These are phyloP conservation scores for Tachystola acroxantha DNA, from an alignment of 2,888 invertebrate genomes.

Conservation along the genomic window DNA sequence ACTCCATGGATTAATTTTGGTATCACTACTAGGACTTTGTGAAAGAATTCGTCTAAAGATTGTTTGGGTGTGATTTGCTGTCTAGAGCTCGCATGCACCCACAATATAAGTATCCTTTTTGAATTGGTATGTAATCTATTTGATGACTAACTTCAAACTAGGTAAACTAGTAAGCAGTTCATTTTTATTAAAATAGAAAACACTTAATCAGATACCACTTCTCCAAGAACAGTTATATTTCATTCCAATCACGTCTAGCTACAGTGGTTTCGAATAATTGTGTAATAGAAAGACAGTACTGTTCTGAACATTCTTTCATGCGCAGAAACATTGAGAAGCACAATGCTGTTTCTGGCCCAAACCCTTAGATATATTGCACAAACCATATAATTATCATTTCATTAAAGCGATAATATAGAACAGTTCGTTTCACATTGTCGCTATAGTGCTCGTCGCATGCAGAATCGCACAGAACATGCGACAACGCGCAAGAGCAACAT, in stretches of 20 bases:
- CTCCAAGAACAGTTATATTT: neutral
- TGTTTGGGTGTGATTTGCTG: conserved; percentile 7
- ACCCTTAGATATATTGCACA: neutral
- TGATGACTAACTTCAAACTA: neutral
- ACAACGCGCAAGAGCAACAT: conserved; percentile 56
- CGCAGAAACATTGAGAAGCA: conserved; percentile 27
- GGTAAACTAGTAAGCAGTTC: too few species aligned
- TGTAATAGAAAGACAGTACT: conserved; percentile 1
- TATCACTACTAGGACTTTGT: conserved; percentile 22
- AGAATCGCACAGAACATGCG: conserved; percentile 56
- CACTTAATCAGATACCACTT: neutral
- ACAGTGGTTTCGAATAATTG: neutral
- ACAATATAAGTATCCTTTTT: conserved; percentile 5
- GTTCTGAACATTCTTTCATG: conserved; percentile 19
- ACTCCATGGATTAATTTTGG: conserved; percentile 67
- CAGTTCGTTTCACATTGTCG: conserved; percentile 2
- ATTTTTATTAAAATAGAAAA: too few species aligned
- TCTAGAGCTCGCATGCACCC: conserved; percentile 20
- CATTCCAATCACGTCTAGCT: neutral
- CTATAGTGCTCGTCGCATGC: conserved; percentile 56
- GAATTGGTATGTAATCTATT: neutral
- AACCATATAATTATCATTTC: neutral
- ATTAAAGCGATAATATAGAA: neutral
- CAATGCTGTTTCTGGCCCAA: conserved; percentile 12
- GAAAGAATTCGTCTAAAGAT: conserved; percentile 6